phyloP scores from a whole-genome alignment of 2,113 vertebrate species.

The Menidia beryllina region DNA sequence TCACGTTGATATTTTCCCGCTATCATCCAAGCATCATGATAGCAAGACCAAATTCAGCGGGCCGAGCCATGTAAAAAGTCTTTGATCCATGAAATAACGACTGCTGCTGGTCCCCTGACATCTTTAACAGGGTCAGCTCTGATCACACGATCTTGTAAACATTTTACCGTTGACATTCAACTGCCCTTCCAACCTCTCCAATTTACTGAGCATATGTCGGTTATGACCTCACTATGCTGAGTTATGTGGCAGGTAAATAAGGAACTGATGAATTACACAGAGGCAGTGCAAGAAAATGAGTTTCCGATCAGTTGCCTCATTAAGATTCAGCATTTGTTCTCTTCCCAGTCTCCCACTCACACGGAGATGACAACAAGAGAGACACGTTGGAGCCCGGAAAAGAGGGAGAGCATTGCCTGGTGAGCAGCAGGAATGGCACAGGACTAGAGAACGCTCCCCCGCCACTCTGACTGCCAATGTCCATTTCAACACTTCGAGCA shows the following conservation, averaged over 20 bases:
- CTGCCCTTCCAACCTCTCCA: slow-evolving; percentile 20
- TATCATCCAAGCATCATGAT: slow-evolving; percentile 1
- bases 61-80: slow-evolving; percentile 2
- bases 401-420: slow-evolving; percentile 39
- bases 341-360: slow-evolving; percentile 70
- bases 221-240: slow-evolving; percentile 32
- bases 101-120: slow-evolving; percentile 22
- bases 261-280: slow-evolving; percentile 45
- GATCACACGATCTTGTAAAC: slow-evolving; percentile 41
- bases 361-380: slow-evolving; percentile 64
- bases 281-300: slow-evolving; percentile 60
- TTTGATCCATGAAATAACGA: slow-evolving; percentile 37
- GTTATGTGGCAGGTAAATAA: slow-evolving; percentile 53
- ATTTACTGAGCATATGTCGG: slow-evolving; percentile 37
- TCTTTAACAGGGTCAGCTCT: slow-evolving; percentile 37
- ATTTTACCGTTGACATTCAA: slow-evolving; percentile 37
- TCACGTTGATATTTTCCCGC: slow-evolving; percentile 1
- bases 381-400: slow-evolving; percentile 58
- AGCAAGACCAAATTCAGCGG: slow-evolving; percentile 15
- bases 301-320: slow-evolving; percentile 72
- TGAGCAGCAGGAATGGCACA: slow-evolving; percentile 57
- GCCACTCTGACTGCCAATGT: slow-evolving; percentile 60
- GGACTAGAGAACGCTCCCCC: slow-evolving; percentile 50
- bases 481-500: slow-evolving; percentile 58
- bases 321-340: slow-evolving; percentile 79